Percentiles rank a stretch among this genome's conserved stretches.
phyloP scores from a whole-genome alignment of 2,797 vertebrate species.

The Adrianichthys oophorus region DNA sequence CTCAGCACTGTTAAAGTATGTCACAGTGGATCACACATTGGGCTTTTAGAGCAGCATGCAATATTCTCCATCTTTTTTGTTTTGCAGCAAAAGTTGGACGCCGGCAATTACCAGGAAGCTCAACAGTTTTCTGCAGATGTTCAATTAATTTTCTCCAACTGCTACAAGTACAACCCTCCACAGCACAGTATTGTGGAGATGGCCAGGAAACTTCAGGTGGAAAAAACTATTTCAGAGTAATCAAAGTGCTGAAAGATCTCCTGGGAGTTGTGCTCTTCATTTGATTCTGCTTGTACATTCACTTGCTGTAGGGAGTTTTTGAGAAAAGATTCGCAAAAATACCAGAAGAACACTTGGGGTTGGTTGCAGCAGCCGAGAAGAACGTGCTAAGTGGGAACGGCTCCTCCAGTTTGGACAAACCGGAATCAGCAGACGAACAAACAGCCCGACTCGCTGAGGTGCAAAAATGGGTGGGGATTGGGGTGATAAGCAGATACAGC shows the following conservation, averaged over 20 bases:
- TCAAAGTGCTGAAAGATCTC: too few relatives aligned
- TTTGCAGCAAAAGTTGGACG: slow-evolving; percentile 92
- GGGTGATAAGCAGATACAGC: slow-evolving; percentile 35
- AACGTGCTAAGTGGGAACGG: slow-evolving; percentile 78
- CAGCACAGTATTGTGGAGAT: slow-evolving; percentile 88
- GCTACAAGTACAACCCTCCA: slow-evolving; percentile 96
- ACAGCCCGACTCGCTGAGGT: slow-evolving; percentile 83
- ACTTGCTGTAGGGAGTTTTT: slow-evolving; percentile 84
- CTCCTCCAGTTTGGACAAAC: slow-evolving; percentile 81
- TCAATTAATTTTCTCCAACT: slow-evolving; percentile 97
- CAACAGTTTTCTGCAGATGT: slow-evolving; percentile 91
- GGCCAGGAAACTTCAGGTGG: slow-evolving; percentile 93
- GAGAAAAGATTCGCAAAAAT: slow-evolving; percentile 95
- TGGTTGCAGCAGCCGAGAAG: slow-evolving; percentile 64
- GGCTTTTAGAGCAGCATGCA: neutral
- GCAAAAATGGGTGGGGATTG: slow-evolving; percentile 84
- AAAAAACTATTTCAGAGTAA: neutral
- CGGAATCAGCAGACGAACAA: slow-evolving; percentile 84
- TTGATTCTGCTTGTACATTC: neutral
- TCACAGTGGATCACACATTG: neutral
- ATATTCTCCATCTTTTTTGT: slow-evolving; percentile 56
- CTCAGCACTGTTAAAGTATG: slow-evolving; percentile 92
- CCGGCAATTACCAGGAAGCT: slow-evolving; percentile 88
- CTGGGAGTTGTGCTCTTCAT: neutral
- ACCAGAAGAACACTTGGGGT: slow-evolving; percentile 85